A percentile compares a stretch with the other conserved stretches of the same genome.
Conservation (phyloP, 37 sponge, comb jelly and placozoan genomes). For the Beroe ovata region DNA sequence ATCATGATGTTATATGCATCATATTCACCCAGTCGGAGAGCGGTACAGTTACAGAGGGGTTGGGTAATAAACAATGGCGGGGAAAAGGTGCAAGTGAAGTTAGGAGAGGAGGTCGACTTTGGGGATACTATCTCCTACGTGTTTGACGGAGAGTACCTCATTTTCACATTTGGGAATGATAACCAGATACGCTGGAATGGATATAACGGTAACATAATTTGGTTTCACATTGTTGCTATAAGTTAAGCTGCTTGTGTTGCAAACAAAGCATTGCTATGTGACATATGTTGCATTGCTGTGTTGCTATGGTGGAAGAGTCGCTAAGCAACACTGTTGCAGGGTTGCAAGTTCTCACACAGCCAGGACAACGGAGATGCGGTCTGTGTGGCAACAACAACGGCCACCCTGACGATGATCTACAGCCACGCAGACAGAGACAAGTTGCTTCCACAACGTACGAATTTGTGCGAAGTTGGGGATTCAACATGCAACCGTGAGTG, state of each 20-base stretch:
- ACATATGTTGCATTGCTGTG: no score
- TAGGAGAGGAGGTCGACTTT: background rate
- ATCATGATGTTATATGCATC: background rate
- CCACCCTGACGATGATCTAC: background rate
- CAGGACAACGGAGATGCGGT: background rate
- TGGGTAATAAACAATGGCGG: constrained; percentile 61
- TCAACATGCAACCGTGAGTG: background rate
- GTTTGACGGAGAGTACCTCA: constrained; percentile 15
- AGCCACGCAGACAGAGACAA: background rate
- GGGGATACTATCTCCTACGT: background rate
- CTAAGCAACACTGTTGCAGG: no score
- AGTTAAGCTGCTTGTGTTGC: no score
- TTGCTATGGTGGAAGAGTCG: no score
- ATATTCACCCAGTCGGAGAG: background rate
- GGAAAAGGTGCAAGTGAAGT: background rate
- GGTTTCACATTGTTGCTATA: no score
- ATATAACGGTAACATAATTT: constrained; percentile 34
- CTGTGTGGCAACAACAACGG: constrained; percentile 51
- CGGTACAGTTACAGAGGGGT: constrained; percentile 14
- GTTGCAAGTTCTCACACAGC: background rate
- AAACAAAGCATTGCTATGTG: no score
- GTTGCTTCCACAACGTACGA: background rate
- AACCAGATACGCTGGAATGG: constrained; percentile 50
- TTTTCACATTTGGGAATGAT: background rate
- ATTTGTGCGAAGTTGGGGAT: background rate